Evolutionary conservation across 2,113 vertebrate species (phyloP), one percentile per base, ranked within the genome.

Genomic region (Illadopsis cleaveri): DNA sequence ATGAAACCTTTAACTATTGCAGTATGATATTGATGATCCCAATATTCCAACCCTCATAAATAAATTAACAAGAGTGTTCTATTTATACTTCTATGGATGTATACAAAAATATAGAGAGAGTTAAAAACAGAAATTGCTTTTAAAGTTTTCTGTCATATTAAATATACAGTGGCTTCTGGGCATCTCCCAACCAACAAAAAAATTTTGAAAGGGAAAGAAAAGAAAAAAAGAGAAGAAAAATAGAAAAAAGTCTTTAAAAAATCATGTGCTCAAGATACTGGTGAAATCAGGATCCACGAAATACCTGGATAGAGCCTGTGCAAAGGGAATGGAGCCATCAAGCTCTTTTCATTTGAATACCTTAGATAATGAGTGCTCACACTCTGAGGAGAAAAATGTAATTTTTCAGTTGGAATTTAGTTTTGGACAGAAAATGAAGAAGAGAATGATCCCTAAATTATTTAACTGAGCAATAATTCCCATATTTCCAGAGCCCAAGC

Each of bases 21-120:
- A 83, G 16, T 15, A 27, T 24, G 38, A 56, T 90, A 92, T 20
- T 20, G 35, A 86, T 47, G 69, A 89, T 61, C 72, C 70, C 51
- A 94, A 62, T 92, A 96, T 62, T 86, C 37, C 68, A 76, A 3
- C 18, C 45, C 40, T 92, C 51, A 62, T 77, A 90, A 95, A 93
- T 93, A 86, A 88, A 23, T 88, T 86, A 80, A 50, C 37, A 69
- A 37, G 60, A 61, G 5, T 37, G 17, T 89, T 90, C 82, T 90
- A 83, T 80, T 95, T 92, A 83, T 80, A 88, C 20, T 57, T 77
- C 20, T 23, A 33, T 47, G 35, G 54, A 66, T 12, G 11, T 58
- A 72, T n/a, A 82, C 38, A 77, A 30, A 78, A 78, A 61, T 22
- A 31, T 2, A 45, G 5, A 56, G 35, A 42, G 10, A 75, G 44